A percentile compares a stretch with the other conserved stretches of the same genome.
Evolutionary conservation across 1,140 invertebrate species (phyloP).

Genomic region (Conopomorpha cramerella): DNA sequence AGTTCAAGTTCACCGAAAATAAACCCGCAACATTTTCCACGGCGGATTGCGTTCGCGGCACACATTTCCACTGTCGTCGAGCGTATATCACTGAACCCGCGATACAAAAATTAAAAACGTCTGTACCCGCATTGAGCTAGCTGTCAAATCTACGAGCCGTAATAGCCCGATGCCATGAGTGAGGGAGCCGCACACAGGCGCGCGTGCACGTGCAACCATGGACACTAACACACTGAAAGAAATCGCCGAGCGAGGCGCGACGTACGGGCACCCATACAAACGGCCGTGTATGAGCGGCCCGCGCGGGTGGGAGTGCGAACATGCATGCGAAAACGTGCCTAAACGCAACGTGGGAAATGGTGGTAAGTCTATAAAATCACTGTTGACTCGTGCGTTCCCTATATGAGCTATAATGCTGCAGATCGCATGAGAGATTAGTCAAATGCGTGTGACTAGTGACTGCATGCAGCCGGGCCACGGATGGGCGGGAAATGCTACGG

Average conservation of each 20-base stretch:
- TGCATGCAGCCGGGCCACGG: slow-evolving; percentile 37
- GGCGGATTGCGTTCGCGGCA: too few species aligned
- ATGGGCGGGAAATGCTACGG: slow-evolving; percentile 48
- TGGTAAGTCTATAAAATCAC: slow-evolving; percentile 44
- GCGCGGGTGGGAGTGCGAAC: slow-evolving; percentile 56
- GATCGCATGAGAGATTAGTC: slow-evolving; percentile 55
- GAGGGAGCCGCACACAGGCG: slow-evolving; percentile 35
- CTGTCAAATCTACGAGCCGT: slow-evolving; percentile 60
- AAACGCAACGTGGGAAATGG: slow-evolving; percentile 39
- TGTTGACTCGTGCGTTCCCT: slow-evolving; percentile 35
- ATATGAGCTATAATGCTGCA: slow-evolving; percentile 47
- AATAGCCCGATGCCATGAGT: slow-evolving; percentile 57
- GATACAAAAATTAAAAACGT: slow-evolving; percentile 52
- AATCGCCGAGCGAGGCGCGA: slow-evolving; percentile 36
- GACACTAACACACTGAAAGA: slow-evolving; percentile 52
- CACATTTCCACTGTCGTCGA: too few species aligned
- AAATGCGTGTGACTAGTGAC: slow-evolving; percentile 55
- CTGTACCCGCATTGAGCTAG: slow-evolving; percentile 60
- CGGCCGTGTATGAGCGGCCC: slow-evolving; percentile 27
- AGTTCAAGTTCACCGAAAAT: slow-evolving; percentile 43
- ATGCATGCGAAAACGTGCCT: slow-evolving; percentile 54
- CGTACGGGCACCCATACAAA: slow-evolving; percentile 36
- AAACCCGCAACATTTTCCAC: too few species aligned
- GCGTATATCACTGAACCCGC: too few species aligned
- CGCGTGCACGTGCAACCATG: slow-evolving; percentile 26